Base-by-base conservation (phyloP, 35 echinoderm and acorn worm genomes). In the Amphiura filiformis region DNA sequence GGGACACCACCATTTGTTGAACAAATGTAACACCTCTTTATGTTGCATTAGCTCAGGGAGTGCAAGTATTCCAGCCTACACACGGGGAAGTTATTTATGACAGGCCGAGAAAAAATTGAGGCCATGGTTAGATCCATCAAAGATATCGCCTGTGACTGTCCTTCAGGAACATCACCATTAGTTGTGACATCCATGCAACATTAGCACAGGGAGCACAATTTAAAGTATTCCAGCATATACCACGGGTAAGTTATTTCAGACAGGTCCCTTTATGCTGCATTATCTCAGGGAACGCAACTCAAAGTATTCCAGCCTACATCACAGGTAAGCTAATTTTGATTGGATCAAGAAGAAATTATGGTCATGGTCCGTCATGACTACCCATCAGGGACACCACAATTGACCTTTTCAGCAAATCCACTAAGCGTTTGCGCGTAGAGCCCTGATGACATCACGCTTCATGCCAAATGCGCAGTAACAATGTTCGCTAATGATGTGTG, bases 41-140 rank as follows among this genome's bases (percentile, higher is more conserved):
- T 77, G 75, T 30, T 13, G 34, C 75, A 13, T 31, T 35, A 31
- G 7, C 75, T 13, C 75, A 77, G 5, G 28, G 28, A 13, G 28
- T 52, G 20, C 44, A 52, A 52, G 44, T 52, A 7, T 52, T 52
- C 15, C 12, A 52, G 31, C 23, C 13, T 42, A 32, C 82, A 56
- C 39, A n/a, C n/a, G n/a, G n/a, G n/a, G n/a, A n/a, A n/a, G n/a
- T n/a, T 98, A 28, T 98, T 98, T 49, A 82, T 98, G 32, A 98
- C 96, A 37, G 96, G 96, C 33, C 96, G 94, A 78, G 96, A 98
- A 38, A 92, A 98, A 49, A 98, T 98, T 52, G 96, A 98, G 39
- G 84, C 88, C 17, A 56, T 94, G 18, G 77, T 89, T 34, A 90
- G 93, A 77, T 90, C 96, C 37, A 90, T 94, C 37, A 98, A 47